Percentiles rank a stretch among this genome's conserved stretches.
Evolutionary conservation across 2,888 invertebrate genomes (phyloP).

Genomic region (Brenthis ino): DNA sequence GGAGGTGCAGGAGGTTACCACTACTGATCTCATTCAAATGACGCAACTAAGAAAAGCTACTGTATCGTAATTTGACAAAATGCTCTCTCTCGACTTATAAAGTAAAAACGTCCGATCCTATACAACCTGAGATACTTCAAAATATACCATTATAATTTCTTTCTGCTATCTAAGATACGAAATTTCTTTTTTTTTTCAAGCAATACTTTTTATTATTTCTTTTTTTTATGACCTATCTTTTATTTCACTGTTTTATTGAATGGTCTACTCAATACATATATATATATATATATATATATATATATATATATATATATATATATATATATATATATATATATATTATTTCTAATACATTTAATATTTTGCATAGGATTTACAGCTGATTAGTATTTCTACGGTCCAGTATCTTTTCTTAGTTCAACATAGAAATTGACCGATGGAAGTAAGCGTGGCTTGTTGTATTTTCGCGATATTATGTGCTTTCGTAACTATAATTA

Average conservation of each 20-base stretch:
- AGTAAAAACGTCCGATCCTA: background rate
- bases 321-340: too few relatives aligned
- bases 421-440: constrained; percentile 8
- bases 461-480: constrained; percentile 26
- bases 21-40: constrained; percentile 63
- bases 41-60: constrained; percentile 45
- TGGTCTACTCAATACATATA: background rate
- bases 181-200: too few relatives aligned
- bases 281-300: too few relatives aligned
- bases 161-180: background rate
- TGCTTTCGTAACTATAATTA: constrained; percentile 33
- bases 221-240: background rate
- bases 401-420: constrained; percentile 35
- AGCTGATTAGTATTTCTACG: constrained; percentile 13
- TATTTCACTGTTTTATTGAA: background rate
- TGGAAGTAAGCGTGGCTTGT: constrained; percentile 28
- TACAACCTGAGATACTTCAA: constrained; percentile 29
- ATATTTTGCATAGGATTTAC: background rate
- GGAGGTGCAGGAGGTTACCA: constrained; percentile 62
- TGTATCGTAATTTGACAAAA: constrained; percentile 43
- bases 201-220: too few relatives aligned
- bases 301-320: too few relatives aligned
- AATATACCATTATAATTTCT: background rate
- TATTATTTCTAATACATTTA: background rate
- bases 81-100: constrained; percentile 1